These are phyloP conservation scores for Hirtodrosophila cameraria DNA, from an alignment of 2,888 invertebrate genomes.

Conservation along the genomic window DNA sequence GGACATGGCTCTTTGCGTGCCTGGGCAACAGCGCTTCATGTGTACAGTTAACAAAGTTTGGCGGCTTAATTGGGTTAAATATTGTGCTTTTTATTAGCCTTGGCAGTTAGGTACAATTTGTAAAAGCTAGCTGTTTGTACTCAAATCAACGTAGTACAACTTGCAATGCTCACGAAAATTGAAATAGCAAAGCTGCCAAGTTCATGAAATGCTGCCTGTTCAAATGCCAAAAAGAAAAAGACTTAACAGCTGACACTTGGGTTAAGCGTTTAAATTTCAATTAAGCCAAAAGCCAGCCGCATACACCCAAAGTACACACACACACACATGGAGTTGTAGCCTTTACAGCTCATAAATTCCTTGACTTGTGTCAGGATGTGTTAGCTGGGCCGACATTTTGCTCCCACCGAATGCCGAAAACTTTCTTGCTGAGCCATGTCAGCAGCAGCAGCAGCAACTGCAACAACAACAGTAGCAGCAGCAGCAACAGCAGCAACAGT, in stretches of 20 bases:
- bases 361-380: slow-evolving; percentile 78
- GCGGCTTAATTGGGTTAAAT: slow-evolving; percentile 76
- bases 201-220: slow-evolving; percentile 35
- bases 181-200: slow-evolving; percentile 59
- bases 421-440: slow-evolving; percentile 60
- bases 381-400: slow-evolving; percentile 66
- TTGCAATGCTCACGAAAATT: slow-evolving; percentile 39
- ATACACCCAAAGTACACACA: slow-evolving; percentile 16
- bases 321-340: slow-evolving; percentile 20
- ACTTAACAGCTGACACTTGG: slow-evolving; percentile 68
- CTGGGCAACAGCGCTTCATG: slow-evolving; percentile 17
- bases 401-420: slow-evolving; percentile 57
- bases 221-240: slow-evolving; percentile 44
- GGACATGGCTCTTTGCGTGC: slow-evolving; percentile 32
- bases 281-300: slow-evolving; percentile 63
- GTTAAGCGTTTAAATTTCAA: slow-evolving; percentile 77
- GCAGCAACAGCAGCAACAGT: slow-evolving; percentile 9
- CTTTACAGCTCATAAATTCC: slow-evolving; percentile 80
- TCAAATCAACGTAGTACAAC: not conserved
- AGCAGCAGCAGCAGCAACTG: slow-evolving; percentile 47
- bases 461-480: slow-evolving; percentile 24
- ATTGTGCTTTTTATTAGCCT: slow-evolving; percentile 66
- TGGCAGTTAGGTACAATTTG: slow-evolving; percentile 30
- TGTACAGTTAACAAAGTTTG: slow-evolving; percentile 62
- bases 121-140: not conserved